Evolutionary conservation across 2,888 invertebrate species (phyloP).

Genomic region (Bruchidius siliquastri): DNA sequence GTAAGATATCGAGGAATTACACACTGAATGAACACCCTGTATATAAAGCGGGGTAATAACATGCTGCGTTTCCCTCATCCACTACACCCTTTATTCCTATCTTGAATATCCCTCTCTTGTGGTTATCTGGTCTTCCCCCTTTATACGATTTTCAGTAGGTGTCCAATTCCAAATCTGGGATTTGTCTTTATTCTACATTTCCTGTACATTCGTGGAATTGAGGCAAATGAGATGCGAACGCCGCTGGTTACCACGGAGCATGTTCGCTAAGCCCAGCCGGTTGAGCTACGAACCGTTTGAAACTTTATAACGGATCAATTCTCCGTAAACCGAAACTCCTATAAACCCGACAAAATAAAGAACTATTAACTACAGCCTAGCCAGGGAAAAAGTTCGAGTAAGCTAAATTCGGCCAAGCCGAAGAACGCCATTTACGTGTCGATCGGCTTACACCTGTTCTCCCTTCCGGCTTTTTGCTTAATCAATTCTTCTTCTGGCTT

Average conservation of each 20-base stretch:
- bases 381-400: constrained; percentile 33
- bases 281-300: constrained; percentile 12
- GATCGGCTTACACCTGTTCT: background rate
- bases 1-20: no score
- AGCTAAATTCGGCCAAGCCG: constrained; percentile 27
- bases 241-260: background rate
- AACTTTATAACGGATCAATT: constrained; percentile 38
- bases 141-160: no score
- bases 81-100: no score
- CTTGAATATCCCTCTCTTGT: no score
- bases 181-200: no score
- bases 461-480: background rate
- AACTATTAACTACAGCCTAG: constrained; percentile 39
- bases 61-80: no score
- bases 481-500: background rate
- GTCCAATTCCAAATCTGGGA: no score
- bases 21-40: no score
- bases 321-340: constrained; percentile 28
- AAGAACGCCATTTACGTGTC: background rate
- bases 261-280: background rate
- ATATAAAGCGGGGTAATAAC: no score
- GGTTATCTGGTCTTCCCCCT: no score
- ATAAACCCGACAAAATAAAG: constrained; percentile 41
- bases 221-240: background rate
- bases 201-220: no score